Base-by-base conservation (phyloP, 2,113 vertebrate species). In the Clarias gariepinus region DNA sequence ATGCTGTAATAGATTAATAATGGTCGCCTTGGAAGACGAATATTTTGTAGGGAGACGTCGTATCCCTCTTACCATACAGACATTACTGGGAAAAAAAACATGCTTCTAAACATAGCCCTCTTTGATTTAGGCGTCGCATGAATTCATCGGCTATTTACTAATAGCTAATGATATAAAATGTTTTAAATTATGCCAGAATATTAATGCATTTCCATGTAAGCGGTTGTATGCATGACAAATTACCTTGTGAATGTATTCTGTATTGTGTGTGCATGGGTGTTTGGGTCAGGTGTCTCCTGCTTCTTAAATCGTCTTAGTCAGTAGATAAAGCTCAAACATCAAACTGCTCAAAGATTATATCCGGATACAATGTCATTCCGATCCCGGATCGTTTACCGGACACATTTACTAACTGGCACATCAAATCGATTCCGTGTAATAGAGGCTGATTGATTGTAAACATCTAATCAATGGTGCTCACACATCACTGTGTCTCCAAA, bases 361-460 rank as follows among this genome's bases (percentile, higher is more conserved):
- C 58, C 58, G 30, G 30, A 36, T 81, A 23, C 23, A 81, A 21
- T 81, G 57, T 61, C 19, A 41, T 36, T 47, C 21, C 15, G 9
- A 81, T 81, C 19, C 11, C 19, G 28, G 21, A 30, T 60, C 52
- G 18, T 58, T 55, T 77, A 53, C 74, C 52, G 52, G 25, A 30
- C n/a, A 57, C 19, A 0, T 8, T n/a, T 53, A 16, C 52, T 79
- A 79, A 30, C 77, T 30, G 52, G 55, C 23, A n/a, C 81, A 25
- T 64, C 64, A 83, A 30, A 83, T 83, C 63, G 16, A 83, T 83
- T 12, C 11, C 6, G 4, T 69, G 81, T 19, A 83, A 52, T 55
- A 1, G 12, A 25, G 2, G 10, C 30, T 60, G 57, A 61, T 81
- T 58, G 21, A 61, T 23, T 58, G 76, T 81, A 60, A 58, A 60